Evolutionary conservation across 2,888 invertebrate genomes (phyloP).

Genomic region (Drosophila atroscutellata): DNA sequence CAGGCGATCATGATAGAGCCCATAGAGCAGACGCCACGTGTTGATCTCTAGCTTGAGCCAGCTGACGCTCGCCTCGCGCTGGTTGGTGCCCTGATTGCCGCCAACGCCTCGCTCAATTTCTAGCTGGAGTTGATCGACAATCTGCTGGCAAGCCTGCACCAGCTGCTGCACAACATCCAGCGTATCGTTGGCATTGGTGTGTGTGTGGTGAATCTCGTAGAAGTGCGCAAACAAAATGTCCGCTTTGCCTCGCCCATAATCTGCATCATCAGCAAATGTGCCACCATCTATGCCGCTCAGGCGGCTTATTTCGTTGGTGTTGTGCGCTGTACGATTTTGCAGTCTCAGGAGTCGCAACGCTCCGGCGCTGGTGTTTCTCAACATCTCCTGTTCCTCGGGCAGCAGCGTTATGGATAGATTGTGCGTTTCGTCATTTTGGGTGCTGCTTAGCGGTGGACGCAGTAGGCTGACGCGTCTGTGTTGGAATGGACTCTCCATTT

Average conservation of each 20-base stretch:
- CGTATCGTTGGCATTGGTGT: constrained; percentile 77
- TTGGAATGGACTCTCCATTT: constrained; percentile 61
- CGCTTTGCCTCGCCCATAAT: constrained; percentile 72
- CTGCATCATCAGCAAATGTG: constrained; percentile 30
- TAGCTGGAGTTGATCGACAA: constrained; percentile 75
- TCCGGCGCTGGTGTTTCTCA: constrained; percentile 46
- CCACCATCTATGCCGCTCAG: constrained; percentile 29
- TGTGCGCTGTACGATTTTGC: constrained; percentile 37
- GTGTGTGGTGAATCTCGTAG: constrained; percentile 82
- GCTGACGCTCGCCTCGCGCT: constrained; percentile 60
- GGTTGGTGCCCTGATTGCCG: constrained; percentile 40
- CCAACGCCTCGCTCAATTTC: constrained; percentile 59
- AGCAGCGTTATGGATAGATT: constrained; percentile 73
- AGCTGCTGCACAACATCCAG: constrained; percentile 82
- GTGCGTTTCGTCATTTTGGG: constrained; percentile 25
- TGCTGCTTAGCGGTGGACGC: constrained; percentile 43
- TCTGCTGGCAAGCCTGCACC: constrained; percentile 73
- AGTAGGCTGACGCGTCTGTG: constrained; percentile 53
- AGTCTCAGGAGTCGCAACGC: constrained; percentile 26
- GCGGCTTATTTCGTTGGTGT: constrained; percentile 45
- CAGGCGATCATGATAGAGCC: constrained; percentile 92
- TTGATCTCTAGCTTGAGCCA: constrained; percentile 93
- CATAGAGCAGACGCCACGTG: constrained; percentile 94
- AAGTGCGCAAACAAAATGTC: constrained; percentile 83
- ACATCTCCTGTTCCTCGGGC: constrained; percentile 68